phyloP scores from a whole-genome alignment of 2,797 vertebrate genomes.

The Coccyzus lansbergi region DNA sequence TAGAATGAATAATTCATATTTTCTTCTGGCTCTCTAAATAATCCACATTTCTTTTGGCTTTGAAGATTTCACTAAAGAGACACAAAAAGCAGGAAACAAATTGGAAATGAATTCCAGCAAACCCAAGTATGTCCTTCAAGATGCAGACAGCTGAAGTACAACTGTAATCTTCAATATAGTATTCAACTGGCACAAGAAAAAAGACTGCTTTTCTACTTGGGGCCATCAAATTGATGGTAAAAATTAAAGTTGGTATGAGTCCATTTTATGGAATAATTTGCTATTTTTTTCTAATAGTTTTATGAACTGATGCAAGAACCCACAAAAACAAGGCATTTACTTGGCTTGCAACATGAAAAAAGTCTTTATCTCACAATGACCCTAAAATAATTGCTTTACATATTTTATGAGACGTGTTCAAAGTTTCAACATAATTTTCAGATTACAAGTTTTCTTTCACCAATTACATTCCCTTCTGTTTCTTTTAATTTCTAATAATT shows the following conservation, averaged over 20 bases:
- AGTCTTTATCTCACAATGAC: neutral
- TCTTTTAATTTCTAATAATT: neutral
- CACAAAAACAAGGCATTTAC: neutral
- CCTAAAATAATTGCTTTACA: neutral
- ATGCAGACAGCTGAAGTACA: neutral
- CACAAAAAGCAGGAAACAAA: neutral
- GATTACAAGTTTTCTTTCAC: neutral
- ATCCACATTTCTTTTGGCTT: neutral
- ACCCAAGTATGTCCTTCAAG: neutral
- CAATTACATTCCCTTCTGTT: neutral
- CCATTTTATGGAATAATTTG: neutral
- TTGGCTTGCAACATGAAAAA: neutral
- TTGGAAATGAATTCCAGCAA: neutral
- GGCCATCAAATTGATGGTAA: neutral
- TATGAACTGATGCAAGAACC: neutral
- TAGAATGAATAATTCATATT: neutral
- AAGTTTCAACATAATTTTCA: neutral
- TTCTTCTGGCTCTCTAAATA: neutral
- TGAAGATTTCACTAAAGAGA: neutral
- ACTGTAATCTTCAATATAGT: neutral
- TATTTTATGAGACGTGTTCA: neutral
- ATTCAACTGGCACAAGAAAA: neutral
- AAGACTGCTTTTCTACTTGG: neutral
- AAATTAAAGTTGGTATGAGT: neutral
- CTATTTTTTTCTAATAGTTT: neutral